phyloP scores from a whole-genome alignment of 2,888 invertebrate genomes.

The Chrysomela aeneicollis region DNA sequence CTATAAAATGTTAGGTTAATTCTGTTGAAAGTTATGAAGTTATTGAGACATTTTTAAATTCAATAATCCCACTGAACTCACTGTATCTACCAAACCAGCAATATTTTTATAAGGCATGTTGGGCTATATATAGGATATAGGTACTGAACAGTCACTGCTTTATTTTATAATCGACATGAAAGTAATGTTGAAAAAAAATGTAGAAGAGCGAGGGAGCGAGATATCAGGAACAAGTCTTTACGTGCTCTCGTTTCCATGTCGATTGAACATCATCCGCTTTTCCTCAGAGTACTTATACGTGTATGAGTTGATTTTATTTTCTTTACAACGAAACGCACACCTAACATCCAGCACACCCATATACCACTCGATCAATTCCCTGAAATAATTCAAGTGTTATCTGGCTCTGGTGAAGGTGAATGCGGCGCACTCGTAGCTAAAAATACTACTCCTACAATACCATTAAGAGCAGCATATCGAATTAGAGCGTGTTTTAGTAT shows the following conservation, averaged over 20 bases:
- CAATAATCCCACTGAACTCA: too few relatives aligned
- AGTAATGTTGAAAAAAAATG: too few relatives aligned
- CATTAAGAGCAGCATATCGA: conserved; percentile 23
- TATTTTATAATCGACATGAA: too few relatives aligned
- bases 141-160: too few relatives aligned
- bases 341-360: not conserved
- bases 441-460: conserved; percentile 17
- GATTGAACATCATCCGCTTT: not conserved
- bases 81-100: too few relatives aligned
- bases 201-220: too few relatives aligned
- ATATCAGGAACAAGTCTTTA: too few relatives aligned
- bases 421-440: not conserved
- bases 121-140: too few relatives aligned
- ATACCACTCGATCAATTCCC: not conserved
- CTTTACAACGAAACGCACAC: not conserved
- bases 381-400: not conserved
- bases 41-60: too few relatives aligned
- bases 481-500: conserved; percentile 31
- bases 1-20: too few relatives aligned
- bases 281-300: not conserved
- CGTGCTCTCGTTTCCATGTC: not conserved
- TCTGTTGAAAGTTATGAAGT: too few relatives aligned
- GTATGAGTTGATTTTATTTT: not conserved
- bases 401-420: not conserved
- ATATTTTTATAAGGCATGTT: too few relatives aligned